Evolutionary conservation across 2,113 vertebrate genomes (phyloP).

Genomic region (Motacilla tschutschensis): DNA sequence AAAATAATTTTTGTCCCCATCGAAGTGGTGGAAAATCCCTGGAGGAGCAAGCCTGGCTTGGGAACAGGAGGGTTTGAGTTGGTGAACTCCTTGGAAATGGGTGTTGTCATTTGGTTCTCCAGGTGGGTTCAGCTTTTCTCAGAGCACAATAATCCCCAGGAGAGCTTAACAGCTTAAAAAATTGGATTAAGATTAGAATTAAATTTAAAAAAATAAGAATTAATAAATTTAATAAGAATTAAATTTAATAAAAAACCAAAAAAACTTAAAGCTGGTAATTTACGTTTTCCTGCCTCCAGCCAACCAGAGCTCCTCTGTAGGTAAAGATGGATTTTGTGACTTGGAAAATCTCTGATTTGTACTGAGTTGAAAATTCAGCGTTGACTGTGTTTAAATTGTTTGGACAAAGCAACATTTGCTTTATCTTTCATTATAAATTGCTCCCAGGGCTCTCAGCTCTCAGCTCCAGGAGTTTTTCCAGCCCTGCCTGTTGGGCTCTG

Average conservation of each 20-base stretch:
- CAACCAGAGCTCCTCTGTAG: not conserved
- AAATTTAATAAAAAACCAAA: too few relatives aligned
- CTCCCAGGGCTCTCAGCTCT: constrained; percentile 14
- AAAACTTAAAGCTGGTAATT: not conserved
- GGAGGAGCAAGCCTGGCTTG: not conserved
- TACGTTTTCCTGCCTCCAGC: not conserved
- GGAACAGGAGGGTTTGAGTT: not conserved
- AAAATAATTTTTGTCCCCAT: not conserved
- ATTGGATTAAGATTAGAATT: not conserved
- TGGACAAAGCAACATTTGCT: not conserved
- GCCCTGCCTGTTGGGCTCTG: not conserved
- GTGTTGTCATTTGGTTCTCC: not conserved
- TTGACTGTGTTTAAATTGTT: not conserved
- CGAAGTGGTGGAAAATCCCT: not conserved
- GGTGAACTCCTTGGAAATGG: not conserved
- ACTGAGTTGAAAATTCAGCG: not conserved
- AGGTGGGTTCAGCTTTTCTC: not conserved
- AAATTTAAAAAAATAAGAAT: not conserved
- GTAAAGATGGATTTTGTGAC: not conserved
- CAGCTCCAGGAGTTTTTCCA: not conserved
- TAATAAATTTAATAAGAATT: not conserved
- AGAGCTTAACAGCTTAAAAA: not conserved
- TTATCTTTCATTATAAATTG: not conserved
- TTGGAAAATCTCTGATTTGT: not conserved
- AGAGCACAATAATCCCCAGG: not conserved